These are phyloP conservation scores for Nipponia nippon DNA, from an alignment of 2,113 vertebrate species.

Conservation along the genomic window DNA sequence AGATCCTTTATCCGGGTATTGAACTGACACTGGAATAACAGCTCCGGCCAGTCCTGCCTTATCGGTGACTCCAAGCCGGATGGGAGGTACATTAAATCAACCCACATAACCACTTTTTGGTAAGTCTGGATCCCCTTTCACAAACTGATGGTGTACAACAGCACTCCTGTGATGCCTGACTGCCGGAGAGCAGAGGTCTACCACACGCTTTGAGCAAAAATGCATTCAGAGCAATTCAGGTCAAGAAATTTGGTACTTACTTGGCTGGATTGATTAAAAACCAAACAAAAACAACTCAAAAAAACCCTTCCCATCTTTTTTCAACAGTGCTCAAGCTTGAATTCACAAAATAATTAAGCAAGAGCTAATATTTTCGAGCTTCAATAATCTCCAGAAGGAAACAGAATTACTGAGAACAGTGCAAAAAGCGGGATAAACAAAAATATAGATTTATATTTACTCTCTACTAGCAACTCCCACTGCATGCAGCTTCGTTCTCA, in stretches of 20 bases:
- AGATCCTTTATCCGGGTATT: neutral
- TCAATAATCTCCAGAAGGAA: neutral
- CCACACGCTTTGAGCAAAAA: neutral
- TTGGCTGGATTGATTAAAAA: neutral
- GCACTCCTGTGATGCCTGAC: neutral
- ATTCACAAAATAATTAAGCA: neutral
- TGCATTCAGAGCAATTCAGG: neutral
- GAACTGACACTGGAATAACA: too few relatives aligned
- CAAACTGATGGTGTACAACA: neutral
- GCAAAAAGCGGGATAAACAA: neutral
- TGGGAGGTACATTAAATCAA: neutral
- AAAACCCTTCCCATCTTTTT: neutral
- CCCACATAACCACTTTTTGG: neutral
- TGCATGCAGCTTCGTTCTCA: neutral
- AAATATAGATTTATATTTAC: neutral
- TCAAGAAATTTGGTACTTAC: neutral
- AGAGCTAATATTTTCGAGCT: neutral
- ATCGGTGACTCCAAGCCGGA: neutral
- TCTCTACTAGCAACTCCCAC: neutral
- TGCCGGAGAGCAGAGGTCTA: fast-evolving
- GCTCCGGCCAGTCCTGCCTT: neutral
- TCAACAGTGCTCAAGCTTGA: neutral
- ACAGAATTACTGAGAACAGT: neutral
- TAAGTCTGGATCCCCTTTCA: neutral
- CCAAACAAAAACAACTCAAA: neutral